Percentiles rank a stretch among this genome's conserved stretches.
phyloP scores from a whole-genome alignment of 2,113 vertebrate species.

The Thomomys bottae region DNA sequence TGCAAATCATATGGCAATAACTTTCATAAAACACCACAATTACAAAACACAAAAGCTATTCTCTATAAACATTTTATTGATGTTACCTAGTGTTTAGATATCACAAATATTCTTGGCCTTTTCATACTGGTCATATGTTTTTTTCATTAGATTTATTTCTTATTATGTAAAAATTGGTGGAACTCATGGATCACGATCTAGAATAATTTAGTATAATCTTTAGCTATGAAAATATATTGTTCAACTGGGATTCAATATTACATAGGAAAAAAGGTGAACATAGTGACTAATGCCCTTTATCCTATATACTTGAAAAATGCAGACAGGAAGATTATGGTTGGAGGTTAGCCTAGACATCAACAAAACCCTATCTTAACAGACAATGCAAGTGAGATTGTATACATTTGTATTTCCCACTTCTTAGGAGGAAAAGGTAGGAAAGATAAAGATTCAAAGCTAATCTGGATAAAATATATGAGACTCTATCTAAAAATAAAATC shows the following conservation, averaged over 20 bases:
- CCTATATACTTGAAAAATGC: too few relatives aligned
- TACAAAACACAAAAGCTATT: constrained; percentile 34
- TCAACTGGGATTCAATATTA: not conserved
- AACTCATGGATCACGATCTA: constrained; percentile 48
- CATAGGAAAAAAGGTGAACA: not conserved
- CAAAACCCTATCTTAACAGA: too few relatives aligned
- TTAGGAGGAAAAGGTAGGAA: too few relatives aligned
- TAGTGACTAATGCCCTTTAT: too few relatives aligned
- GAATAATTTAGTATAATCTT: constrained; percentile 56
- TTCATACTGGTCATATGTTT: not conserved
- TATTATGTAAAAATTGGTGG: constrained; percentile 28
- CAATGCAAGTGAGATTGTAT: too few relatives aligned
- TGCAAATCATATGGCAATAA: not conserved
- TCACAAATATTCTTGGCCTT: constrained; percentile 38
- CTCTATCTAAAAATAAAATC: too few relatives aligned
- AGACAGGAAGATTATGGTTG: too few relatives aligned
- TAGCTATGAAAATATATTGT: constrained; percentile 48
- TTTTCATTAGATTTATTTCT: constrained; percentile 41
- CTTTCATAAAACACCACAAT: too few relatives aligned
- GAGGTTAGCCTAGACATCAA: too few relatives aligned
- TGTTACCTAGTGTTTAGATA: constrained; percentile 1
- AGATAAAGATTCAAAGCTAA: too few relatives aligned
- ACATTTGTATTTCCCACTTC: too few relatives aligned
- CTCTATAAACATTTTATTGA: constrained; percentile 12
- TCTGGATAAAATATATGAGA: too few relatives aligned